Base-by-base conservation (phyloP, 2,888 invertebrate species). In the Listrodromus nycthemerus region DNA sequence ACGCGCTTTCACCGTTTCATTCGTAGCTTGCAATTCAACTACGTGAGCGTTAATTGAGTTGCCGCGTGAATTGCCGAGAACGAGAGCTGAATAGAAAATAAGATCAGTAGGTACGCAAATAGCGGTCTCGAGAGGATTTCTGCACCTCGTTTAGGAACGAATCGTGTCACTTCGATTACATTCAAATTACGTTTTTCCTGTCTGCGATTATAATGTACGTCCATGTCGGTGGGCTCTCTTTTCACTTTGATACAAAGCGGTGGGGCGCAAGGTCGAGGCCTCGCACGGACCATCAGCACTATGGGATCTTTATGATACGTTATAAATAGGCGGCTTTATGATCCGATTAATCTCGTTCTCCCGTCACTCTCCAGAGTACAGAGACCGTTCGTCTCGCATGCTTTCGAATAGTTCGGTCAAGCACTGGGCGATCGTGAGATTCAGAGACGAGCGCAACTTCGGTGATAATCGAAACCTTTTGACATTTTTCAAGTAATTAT, bases 301-400 rank as follows among this genome's bases (percentile, higher is more conserved):
- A 8, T 48, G 30, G 16, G 74, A 30, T 74, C 48, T 63, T 48
- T 63, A 33, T 79, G 30, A 73, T 73, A 63, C 27, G 65, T 66
- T 73, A 75, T 80, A 85, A 80, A 80, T 67, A 82, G 76, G 67
- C 69, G 71, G 71, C 76, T 85, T 85, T 85, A 85, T 85, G 77
- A 76, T 82, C 80, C 74, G 73, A 85, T 85, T 82, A 85, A 82
- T 85, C 85, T 82, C 75, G 70, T 73, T 82, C 58, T 55, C 50
- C 30, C 50, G 69, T 79, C 71, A 70, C 76, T 66, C 58, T 66
- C 48, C 61, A 16, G 50, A 61, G 63, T 78, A 48, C 61, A 61
- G 50, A 37, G 78, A 63, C 70, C 69, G 69, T 24, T 37, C 48
- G 7, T 70, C 74, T 33, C 63, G 48, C n/a, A 27, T 50, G 74